A percentile compares a stretch with the other conserved stretches of the same genome.
These are phyloP conservation scores for Neolamprologus ventralis DNA, from an alignment of 2,113 vertebrate genomes.

Conservation along the genomic window DNA sequence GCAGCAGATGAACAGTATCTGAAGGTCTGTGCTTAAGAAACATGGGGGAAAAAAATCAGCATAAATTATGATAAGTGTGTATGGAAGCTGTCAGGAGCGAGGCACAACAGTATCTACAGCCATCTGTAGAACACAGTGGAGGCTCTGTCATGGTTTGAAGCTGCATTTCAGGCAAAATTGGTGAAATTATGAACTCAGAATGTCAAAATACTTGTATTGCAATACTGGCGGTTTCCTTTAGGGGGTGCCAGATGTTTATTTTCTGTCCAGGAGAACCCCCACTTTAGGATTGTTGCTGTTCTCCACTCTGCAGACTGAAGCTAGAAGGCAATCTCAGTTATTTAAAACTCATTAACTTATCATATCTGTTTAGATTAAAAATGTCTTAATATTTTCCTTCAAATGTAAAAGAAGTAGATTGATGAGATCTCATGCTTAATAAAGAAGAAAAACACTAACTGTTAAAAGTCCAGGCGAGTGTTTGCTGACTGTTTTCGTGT, in stretches of 20 bases:
- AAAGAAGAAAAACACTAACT: not conserved
- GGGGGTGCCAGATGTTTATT: not conserved
- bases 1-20: not conserved
- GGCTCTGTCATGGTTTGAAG: not conserved
- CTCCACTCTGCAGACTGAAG: not conserved
- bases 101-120: not conserved
- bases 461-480: fast-evolving
- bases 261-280: not conserved
- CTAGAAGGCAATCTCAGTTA: not conserved
- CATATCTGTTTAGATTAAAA: not conserved
- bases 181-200: not conserved
- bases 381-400: not conserved
- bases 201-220: not conserved
- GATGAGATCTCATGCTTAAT: not conserved
- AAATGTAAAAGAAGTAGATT: not conserved
- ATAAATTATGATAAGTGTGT: not conserved
- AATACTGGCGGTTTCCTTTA: not conserved
- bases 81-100: not conserved
- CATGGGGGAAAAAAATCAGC: fast-evolving
- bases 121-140: not conserved
- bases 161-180: not conserved
- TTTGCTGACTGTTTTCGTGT: not conserved
- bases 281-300: not conserved
- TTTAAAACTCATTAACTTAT: not conserved
- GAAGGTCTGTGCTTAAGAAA: not conserved